Evolutionary conservation across 2,888 invertebrate genomes (phyloP), one percentile per base, ranked within the genome.

Genomic region (Chrysodeixis includens): DNA sequence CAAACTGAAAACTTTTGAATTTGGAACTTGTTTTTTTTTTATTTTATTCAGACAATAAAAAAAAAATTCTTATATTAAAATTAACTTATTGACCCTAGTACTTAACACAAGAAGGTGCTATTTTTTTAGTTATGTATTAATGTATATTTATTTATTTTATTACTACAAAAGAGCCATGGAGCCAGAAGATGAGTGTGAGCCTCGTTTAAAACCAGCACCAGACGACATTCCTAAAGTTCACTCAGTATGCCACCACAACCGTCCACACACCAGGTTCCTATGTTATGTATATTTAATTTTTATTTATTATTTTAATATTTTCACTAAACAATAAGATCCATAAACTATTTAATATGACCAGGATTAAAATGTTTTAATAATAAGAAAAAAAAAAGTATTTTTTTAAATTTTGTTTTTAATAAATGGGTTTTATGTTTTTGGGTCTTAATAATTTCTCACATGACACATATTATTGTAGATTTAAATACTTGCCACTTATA

Each of bases 141-240:
- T 66, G 32, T 57, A 52, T 16, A 57, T 66, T 66, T 61, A 68
- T 71, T 76, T 80, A 68, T 79, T 77, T 79, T 74, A 78, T 75
- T 79, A 76, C 69, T 69, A 82, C 76, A 74, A 69, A 85, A 89
- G 91, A 87, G 85, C 86, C 83, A 94, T 94, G 94, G 93, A 94
- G 69, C 84, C 79, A 65, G 92, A 88, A 83, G 91, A 90, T 66
- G 88, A 84, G 80, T 81, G 83, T 85, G 84, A 83, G 81, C 81
- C 83, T 77, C 83, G 81, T 79, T 81, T 80, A 87, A 92, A 86
- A 88, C 78, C 88, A 86, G 75, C 86, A 56, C 77, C 86, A 56
- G 89, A 84, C 52, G 93, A 93, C 81, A 86, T 94, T 76, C 93
- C 94, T 77, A 90, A 92, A 91, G 92, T 95, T 88, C 94, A 95